Evolutionary conservation across 2,888 invertebrate species (phyloP), one percentile per base, ranked within the genome.

Genomic region (Keiferia lycopersicella): DNA sequence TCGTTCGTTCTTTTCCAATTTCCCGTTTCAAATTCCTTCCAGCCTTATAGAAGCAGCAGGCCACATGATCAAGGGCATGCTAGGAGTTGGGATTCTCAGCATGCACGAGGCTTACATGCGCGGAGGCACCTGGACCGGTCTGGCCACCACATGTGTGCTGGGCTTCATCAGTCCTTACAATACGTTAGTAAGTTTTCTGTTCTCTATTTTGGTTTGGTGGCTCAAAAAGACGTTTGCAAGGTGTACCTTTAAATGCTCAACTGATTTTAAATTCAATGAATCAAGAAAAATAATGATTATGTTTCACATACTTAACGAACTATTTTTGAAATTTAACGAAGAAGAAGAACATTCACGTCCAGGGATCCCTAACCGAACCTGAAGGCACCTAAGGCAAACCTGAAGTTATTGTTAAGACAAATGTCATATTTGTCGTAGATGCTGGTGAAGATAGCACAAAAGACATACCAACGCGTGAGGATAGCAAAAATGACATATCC

Each of bases 21-120:
- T 30, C 30, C 3, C 30, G n/a, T 71, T 75, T 14, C 20, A 58
- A 30, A 39, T 57, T 56, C 30, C 30, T 67, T 73, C 0, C 74
- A 88, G 88, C 51, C 8, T 87, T 0, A 0, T 80, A 14, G 84
- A 83, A 63, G 81, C 88, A 0, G 80, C 77, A 0, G 79, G 82
- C 0, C 84, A 88, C 66, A 66, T 88, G 1, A 73, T 88, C 14
- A 88, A 88, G 65, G 82, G 86, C 0, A 84, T 86, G 39, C 68
- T 87, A 0, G 87, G 88, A 0, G 82, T 81, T 0, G 87, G 88
- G 0, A 73, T 87, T 2, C 67, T 89, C 0, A 81, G 80, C 12
- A 87, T 89, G 67, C 88, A 88, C 41, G 84, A 86, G n/a, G 89
- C 81, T 0, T 88, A 75, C 67, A 88, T 83, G 82, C 70, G 76